Percentiles rank a stretch among this genome's conserved stretches.
These are phyloP conservation scores for Dolichotis patagonum DNA, from an alignment of 2,113 vertebrate species.

Conservation along the genomic window DNA sequence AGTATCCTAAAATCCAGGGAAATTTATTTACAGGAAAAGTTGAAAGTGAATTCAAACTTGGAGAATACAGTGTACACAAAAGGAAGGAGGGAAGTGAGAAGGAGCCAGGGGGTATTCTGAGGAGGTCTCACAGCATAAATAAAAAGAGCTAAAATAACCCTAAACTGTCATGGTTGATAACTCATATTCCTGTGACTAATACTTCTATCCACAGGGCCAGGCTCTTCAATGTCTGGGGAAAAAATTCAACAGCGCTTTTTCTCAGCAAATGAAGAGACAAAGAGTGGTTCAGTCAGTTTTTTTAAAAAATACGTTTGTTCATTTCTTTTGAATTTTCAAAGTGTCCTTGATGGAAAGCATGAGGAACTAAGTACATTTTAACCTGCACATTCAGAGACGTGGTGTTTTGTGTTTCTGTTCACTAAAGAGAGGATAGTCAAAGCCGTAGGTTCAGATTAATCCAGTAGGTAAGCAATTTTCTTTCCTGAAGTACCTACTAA, in stretches of 20 bases:
- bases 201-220: not conserved
- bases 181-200: constrained; percentile 60
- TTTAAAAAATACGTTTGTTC: constrained; percentile 27
- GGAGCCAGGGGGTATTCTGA: not conserved
- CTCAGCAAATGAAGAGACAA: not conserved
- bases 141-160: constrained; percentile 40
- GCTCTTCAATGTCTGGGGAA: not conserved
- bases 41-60: constrained; percentile 5
- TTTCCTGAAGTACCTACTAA: constrained; percentile 44
- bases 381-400: not conserved
- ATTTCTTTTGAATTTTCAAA: constrained; percentile 68
- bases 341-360: constrained; percentile 62
- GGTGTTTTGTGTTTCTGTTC: not conserved
- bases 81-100: not conserved
- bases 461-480: not conserved
- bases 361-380: constrained; percentile 53
- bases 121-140: not conserved
- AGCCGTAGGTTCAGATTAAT: not conserved
- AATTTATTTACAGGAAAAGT: constrained; percentile 36
- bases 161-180: constrained; percentile 8
- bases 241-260: constrained; percentile 2
- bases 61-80: not conserved
- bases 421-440: not conserved
- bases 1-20: not conserved
- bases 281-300: constrained; percentile 23